Evolutionary conservation across 2,888 invertebrate genomes (phyloP), one percentile per base, ranked within the genome.

Genomic region (Phlogophora meticulosa): DNA sequence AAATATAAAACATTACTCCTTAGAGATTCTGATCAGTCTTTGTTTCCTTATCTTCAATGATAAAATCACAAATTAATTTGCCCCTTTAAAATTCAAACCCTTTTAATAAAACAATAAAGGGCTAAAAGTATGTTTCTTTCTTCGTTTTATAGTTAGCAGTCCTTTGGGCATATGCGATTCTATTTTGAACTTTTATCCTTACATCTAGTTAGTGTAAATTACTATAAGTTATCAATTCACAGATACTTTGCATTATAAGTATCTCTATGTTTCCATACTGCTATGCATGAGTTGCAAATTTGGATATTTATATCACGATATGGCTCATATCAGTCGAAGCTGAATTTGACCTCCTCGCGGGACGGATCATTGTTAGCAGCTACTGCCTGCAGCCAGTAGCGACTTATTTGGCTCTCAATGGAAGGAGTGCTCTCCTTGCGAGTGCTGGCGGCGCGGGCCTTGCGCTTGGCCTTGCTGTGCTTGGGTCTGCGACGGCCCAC

Each of bases 321-420:
- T 81, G 82, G 53, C n/a, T 68, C 45, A 43, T 61, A 64, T 90
- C 88, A 95, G 85, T 95, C 95, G 75, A 95, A 95, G 83, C 95
- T 95, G 74, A 95, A 95, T 74, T 94, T 94, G 55, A 95, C 92
- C 74, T 95, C 94, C 65, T 96, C 96, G 45, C 96, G 95, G 55
- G 96, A 93, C 51, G 96, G 96, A 46, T 96, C 94, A 66, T 96
- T 96, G 66, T 95, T 96, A 34, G 96, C 96, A 0, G 96, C 96
- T 13, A 96, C 93, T 0, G 96, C 96, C 72, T 97, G 97, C 38
- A 97, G 90, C 90, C 97, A 96, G 87, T 97, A 97, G 42, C 97
- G 95, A 57, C 97, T 97, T 49, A 97, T 94, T 90, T 98, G 98
- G 81, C 98, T 98, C 87, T 98, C 98, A 40, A 98, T 96, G 15